Conservation (phyloP, 2,113 vertebrate species). For the Merops nubicus region DNA sequence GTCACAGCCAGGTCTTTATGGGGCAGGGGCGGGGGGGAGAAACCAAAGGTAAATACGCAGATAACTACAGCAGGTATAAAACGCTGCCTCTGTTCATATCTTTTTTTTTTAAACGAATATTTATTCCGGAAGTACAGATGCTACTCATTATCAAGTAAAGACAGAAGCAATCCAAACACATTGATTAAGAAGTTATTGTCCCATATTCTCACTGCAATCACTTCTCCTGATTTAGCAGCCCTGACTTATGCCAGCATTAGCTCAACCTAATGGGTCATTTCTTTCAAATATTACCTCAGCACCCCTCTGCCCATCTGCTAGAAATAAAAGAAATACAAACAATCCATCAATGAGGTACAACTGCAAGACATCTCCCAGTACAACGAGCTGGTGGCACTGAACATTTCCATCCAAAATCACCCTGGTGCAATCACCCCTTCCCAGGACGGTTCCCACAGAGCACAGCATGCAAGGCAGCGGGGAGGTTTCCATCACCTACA, state of each 20-base stretch:
- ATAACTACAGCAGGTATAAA: not conserved
- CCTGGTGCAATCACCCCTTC: not conserved
- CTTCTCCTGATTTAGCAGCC: not conserved
- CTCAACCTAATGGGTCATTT: not conserved
- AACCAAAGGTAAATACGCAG: not conserved
- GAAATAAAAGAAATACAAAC: not conserved
- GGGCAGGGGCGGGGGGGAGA: not conserved
- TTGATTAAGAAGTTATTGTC: not conserved
- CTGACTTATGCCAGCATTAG: not conserved
- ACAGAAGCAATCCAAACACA: not conserved
- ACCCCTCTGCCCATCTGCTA: not conserved
- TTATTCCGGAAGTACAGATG: not conserved
- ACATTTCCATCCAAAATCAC: not conserved
- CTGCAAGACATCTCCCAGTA: not conserved
- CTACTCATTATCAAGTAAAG: not conserved
- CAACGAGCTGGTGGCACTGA: not conserved
- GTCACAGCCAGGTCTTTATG: not conserved
- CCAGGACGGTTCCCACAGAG: not conserved
- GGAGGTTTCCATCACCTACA: conserved; percentile 82
- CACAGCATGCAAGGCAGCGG: not conserved
- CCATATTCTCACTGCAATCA: not conserved
- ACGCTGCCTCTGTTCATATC: not conserved
- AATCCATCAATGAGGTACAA: not conserved
- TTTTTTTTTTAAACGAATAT: not conserved
- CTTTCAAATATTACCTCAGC: not conserved